These are phyloP conservation scores for Kryptolebias marmoratus DNA, from an alignment of 2,113 vertebrate genomes.

Conservation along the genomic window DNA sequence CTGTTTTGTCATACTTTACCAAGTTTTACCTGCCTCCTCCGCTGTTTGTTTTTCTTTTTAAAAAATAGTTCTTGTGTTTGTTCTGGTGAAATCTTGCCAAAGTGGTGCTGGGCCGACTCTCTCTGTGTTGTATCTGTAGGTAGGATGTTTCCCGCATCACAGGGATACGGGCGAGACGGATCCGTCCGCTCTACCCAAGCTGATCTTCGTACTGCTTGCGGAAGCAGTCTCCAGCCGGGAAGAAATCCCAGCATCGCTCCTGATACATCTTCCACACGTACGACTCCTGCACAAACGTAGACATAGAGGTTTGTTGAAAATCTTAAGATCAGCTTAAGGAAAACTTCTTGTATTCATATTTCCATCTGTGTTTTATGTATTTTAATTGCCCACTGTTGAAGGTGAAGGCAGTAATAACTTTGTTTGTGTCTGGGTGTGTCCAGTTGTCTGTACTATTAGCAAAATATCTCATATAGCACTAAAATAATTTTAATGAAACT, in stretches of 20 bases:
- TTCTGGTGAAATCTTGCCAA: constrained; percentile 34
- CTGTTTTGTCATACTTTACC: constrained; percentile 51
- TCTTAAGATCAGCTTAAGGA: not conserved
- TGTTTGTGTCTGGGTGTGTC: too few relatives aligned
- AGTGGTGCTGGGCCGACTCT: constrained; percentile 14
- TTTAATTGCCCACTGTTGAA: not conserved
- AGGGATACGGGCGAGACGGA: constrained; percentile 27
- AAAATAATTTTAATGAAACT: too few relatives aligned
- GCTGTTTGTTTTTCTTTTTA: not conserved
- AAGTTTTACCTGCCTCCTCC: constrained; percentile 19
- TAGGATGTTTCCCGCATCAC: constrained; percentile 11
- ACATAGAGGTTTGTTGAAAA: not conserved
- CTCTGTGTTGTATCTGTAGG: constrained; percentile 23
- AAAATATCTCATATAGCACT: too few relatives aligned
- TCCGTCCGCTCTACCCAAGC: constrained; percentile 83
- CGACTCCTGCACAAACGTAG: constrained; percentile 85
- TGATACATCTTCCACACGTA: constrained; percentile 99
- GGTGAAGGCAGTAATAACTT: too few relatives aligned
- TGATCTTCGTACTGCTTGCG: constrained; percentile 98
- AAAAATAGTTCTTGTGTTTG: constrained; percentile 35
- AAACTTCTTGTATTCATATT: not conserved
- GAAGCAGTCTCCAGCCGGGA: constrained; percentile 98
- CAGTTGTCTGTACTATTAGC: too few relatives aligned
- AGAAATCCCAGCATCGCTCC: constrained; percentile 98
- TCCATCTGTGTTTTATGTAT: not conserved